These are phyloP conservation scores for Sebastes ruberrimus DNA, from an alignment of 2,797 vertebrate species.

Conservation along the genomic window DNA sequence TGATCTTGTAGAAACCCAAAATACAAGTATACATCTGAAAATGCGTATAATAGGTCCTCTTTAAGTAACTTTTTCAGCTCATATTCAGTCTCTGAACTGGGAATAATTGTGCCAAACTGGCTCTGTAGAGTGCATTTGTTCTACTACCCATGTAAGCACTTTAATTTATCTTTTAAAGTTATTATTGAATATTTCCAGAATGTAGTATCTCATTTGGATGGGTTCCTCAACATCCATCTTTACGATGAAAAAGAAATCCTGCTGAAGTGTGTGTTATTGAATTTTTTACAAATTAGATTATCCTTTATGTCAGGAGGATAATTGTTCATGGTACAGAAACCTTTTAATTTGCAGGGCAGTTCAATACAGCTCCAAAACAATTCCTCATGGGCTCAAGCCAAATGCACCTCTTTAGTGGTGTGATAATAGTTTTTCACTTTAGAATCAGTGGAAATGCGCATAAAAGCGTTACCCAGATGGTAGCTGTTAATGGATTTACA, in stretches of 20 bases:
- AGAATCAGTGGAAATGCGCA: constrained; percentile 13
- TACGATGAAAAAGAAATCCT: not conserved
- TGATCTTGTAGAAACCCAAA: no score
- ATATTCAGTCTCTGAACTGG: not conserved
- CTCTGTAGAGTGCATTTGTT: not conserved
- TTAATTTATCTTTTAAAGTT: not conserved
- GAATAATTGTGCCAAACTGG: not conserved
- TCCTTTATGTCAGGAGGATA: not conserved
- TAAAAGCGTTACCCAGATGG: not conserved
- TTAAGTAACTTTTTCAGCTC: not conserved
- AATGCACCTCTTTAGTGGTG: not conserved
- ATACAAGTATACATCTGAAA: no score
- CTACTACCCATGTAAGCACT: not conserved
- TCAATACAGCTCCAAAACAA: not conserved
- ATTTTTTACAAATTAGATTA: not conserved
- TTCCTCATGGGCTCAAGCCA: not conserved
- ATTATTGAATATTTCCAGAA: not conserved
- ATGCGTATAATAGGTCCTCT: no score
- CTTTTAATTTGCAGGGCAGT: not conserved
- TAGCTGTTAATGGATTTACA: constrained; percentile 11
- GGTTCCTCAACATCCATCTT: not conserved
- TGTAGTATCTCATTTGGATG: not conserved
- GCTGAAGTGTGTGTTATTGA: not conserved
- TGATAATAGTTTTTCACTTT: not conserved
- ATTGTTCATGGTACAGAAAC: not conserved